Evolutionary conservation across 2,113 vertebrate species (phyloP).

Genomic region (Pelodiscus sinensis): DNA sequence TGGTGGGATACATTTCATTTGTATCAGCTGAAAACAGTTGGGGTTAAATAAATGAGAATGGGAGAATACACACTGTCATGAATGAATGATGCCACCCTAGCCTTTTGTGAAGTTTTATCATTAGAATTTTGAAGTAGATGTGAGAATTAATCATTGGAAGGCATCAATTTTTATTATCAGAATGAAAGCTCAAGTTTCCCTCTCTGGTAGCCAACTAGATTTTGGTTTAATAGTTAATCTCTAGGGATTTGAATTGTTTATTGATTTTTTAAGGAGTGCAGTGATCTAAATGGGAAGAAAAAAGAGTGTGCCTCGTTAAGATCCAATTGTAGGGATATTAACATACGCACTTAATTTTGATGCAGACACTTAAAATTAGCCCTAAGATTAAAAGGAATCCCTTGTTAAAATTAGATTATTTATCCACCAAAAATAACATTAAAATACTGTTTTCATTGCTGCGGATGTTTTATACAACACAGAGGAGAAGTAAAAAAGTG

Average conservation of each 20-base stretch:
- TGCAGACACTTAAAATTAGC: conserved; percentile 6
- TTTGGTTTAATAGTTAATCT: conserved; percentile 19
- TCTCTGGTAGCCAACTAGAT: not conserved
- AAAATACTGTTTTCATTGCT: not conserved
- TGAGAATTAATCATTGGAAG: not conserved
- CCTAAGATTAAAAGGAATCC: not conserved
- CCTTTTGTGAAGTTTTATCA: not conserved
- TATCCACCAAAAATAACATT: conserved; percentile 24
- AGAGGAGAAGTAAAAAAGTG: not conserved
- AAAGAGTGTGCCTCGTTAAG: conserved; percentile 31
- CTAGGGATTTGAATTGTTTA: conserved; percentile 22
- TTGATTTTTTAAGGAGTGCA: conserved; percentile 48
- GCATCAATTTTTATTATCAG: not conserved
- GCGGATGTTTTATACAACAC: not conserved
- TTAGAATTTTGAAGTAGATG: not conserved
- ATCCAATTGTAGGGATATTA: conserved; percentile 21
- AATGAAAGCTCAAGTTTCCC: not conserved
- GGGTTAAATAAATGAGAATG: not conserved
- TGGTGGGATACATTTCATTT: not conserved
- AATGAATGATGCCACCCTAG: not conserved
- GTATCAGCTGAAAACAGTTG: not conserved
- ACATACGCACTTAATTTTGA: conserved; percentile 44
- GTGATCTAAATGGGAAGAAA: conserved; percentile 50
- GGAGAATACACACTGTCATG: not conserved
- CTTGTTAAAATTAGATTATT: not conserved